phyloP scores from a whole-genome alignment of 2,797 vertebrate genomes.

The Loris lydekkerianus region DNA sequence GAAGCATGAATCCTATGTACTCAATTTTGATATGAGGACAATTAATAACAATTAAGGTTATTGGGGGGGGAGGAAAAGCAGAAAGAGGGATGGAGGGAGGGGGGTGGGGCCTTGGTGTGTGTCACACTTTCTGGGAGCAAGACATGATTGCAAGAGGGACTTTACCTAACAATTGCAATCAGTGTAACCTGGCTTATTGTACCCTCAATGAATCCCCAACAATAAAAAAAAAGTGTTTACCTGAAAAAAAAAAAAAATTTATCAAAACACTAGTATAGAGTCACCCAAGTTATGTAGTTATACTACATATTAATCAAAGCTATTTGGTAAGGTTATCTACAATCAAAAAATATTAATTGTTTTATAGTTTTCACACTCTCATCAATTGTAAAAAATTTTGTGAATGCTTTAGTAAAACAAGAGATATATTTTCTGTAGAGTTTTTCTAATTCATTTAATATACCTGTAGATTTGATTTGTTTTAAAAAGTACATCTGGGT shows the following conservation, averaged over 20 bases:
- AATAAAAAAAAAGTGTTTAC: too few species aligned
- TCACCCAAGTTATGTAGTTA: background rate
- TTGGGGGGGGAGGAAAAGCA: too few species aligned
- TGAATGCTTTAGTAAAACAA: background rate
- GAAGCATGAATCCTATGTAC: too few species aligned
- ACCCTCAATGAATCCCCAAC: too few species aligned
- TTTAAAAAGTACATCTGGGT: background rate
- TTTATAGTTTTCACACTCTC: background rate
- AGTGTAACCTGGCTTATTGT: too few species aligned
- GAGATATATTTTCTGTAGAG: background rate
- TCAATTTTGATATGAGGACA: too few species aligned
- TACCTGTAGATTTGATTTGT: background rate
- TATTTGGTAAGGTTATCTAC: background rate
- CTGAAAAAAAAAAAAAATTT: background rate
- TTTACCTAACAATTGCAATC: too few species aligned
- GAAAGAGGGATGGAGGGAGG: too few species aligned
- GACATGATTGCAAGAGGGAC: too few species aligned
- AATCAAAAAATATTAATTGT: background rate
- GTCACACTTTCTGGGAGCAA: too few species aligned
- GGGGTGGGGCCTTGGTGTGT: too few species aligned
- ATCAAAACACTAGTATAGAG: background rate
- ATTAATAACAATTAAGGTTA: too few species aligned
- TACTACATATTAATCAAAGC: conserved; percentile 10
- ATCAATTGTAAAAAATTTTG: background rate
- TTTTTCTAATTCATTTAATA: background rate